Evolutionary conservation across 2,113 vertebrate genomes (phyloP), one percentile per base, ranked within the genome.

Genomic region (Rhinichthys klamathensis): DNA sequence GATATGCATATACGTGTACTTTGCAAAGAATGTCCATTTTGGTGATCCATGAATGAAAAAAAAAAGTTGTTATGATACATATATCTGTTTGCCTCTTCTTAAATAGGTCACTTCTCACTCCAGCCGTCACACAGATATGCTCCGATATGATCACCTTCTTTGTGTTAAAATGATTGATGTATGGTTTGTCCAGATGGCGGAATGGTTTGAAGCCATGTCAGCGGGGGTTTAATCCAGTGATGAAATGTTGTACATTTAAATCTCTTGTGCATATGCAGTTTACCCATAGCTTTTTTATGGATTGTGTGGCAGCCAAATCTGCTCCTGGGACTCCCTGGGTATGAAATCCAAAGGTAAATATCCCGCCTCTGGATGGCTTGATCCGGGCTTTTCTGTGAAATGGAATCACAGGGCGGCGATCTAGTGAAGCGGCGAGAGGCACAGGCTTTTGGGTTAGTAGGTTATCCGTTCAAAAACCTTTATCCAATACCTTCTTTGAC

Each of bases 91-190:
- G 86, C 73, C 83, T 84, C 82, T 88, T 89, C 89, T 80, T 91
- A 94, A 94, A 84, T 94, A 92, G 93, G 92, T 94, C 93, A 93
- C 89, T 91, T 91, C 91, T 87, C 90, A 92, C 87, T 90, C 69
- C 88, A 87, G 86, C 11, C 84, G 73, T n/a, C 54, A 11, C 32
- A 84, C 87, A 89, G 84, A 89, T 91, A 89, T 87, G 86, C 90
- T 49, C 70, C 69, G 78, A 87, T 90, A 88, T 90, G 90, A 92
- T 92, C 91, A 90, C 87, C 85, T 41, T 86, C 90, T 87, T 87
- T 80, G 89, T 89, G 90, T 85, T 90, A 89, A 77, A 61, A 91
- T 91, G 85, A 78, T 80, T 27, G 86, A 90, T 86, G 89, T 86
- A 84, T 88, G 87, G 87, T 56, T n/a, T 87, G 84, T 88, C 89